Percentiles rank a stretch among this genome's conserved stretches.
These are phyloP conservation scores for Ceramica pisi DNA, from an alignment of 2,888 invertebrate species.

Conservation along the genomic window DNA sequence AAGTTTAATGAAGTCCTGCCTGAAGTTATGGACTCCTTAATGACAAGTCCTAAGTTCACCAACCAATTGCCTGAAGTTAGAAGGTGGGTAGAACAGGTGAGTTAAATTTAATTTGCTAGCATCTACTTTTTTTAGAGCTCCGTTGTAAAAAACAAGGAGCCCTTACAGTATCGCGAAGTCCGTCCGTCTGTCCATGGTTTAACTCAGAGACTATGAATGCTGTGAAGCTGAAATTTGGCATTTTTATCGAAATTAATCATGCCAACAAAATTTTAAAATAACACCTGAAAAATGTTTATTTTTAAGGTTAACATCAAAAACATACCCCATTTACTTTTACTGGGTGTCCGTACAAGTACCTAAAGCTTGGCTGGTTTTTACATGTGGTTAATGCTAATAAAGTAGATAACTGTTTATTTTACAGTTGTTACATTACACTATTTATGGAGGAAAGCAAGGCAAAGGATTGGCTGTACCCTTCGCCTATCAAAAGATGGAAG, in stretches of 20 bases:
- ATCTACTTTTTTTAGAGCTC: not conserved
- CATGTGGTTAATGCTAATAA: not conserved
- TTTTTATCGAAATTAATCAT: no score
- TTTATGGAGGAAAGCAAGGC: conserved; percentile 24
- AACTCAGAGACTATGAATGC: no score
- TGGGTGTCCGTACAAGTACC: no score
- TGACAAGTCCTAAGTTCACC: conserved; percentile 34
- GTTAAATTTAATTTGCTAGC: not conserved
- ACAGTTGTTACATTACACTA: conserved; percentile 38
- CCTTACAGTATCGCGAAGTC: no score
- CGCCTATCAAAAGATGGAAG: conserved; percentile 46
- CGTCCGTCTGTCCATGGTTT: no score
- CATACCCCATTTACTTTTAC: no score
- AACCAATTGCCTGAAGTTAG: conserved; percentile 40
- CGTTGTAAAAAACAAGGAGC: no score
- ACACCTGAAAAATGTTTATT: no score
- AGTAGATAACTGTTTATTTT: conserved; percentile 1
- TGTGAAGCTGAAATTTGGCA: no score
- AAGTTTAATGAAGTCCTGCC: conserved; percentile 29
- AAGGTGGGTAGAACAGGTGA: conserved; percentile 34
- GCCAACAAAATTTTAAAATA: no score
- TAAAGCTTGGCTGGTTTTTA: no score
- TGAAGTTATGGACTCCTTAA: conserved; percentile 28
- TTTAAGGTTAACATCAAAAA: no score
- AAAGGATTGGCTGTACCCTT: conserved; percentile 30